Evolutionary conservation across 2,888 invertebrate genomes (phyloP).

Genomic region (Rapana venosa): DNA sequence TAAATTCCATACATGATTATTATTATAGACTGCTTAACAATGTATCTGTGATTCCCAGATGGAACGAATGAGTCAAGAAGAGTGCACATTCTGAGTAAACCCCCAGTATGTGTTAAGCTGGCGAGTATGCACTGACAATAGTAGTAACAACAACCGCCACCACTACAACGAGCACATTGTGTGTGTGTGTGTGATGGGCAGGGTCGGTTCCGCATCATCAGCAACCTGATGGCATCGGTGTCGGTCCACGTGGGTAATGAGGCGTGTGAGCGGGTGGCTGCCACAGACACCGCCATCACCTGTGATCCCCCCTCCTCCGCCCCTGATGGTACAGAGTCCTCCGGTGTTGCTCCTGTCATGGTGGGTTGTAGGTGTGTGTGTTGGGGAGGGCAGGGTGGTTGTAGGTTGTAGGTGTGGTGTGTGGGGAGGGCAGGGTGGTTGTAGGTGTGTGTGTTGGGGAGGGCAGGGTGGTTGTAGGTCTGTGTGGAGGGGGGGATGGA

Average conservation of each 20-base stretch:
- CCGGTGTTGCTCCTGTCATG: constrained; percentile 65
- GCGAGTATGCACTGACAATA: no score
- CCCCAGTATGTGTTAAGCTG: no score
- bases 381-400: neutral
- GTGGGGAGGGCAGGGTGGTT: neutral
- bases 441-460: neutral
- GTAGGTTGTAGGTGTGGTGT: neutral
- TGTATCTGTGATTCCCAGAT: no score
- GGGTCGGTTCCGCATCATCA: constrained; percentile 93
- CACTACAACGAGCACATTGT: no score
- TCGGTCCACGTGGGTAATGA: constrained; percentile 66
- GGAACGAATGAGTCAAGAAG: no score
- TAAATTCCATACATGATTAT: no score
- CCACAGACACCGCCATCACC: constrained; percentile 62
- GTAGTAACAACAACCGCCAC: no score
- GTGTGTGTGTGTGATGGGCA: constrained; percentile 62
- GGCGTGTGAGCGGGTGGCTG: constrained; percentile 58
- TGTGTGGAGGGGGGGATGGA: neutral
- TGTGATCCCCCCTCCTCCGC: constrained; percentile 60
- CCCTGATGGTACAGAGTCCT: constrained; percentile 61
- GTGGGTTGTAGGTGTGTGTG: constrained; percentile 51
- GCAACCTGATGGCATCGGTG: constrained; percentile 77
- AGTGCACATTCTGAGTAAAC: no score
- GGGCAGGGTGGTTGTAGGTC: neutral
- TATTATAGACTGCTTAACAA: no score